Evolutionary conservation across 2,888 invertebrate genomes (phyloP).

Genomic region (Hirudinaria manillensis): DNA sequence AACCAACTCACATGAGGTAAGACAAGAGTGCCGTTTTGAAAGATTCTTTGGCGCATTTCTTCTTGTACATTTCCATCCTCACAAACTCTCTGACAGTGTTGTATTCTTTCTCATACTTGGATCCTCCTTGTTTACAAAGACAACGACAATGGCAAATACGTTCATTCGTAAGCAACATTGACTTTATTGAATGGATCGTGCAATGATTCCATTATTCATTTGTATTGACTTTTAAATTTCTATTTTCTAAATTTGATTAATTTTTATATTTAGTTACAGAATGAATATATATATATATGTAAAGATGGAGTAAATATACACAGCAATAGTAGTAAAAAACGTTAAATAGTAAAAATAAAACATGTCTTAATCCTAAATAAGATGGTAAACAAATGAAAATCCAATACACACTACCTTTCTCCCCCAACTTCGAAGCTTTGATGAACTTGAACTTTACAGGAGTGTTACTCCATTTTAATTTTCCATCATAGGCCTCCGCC

Average conservation of each 20-base stretch:
- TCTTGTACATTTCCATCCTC: slow-evolving; percentile 18
- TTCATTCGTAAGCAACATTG: too few species aligned
- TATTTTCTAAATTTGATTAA: too few species aligned
- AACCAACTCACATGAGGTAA: slow-evolving; percentile 8
- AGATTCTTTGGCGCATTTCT: slow-evolving; percentile 19
- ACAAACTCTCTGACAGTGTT: slow-evolving; percentile 19
- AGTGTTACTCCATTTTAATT: slow-evolving; percentile 23
- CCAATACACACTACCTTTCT: slow-evolving; percentile 9
- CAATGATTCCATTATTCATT: neutral
- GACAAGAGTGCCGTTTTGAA: slow-evolving; percentile 18
- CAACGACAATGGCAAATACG: too few species aligned
- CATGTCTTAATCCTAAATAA: neutral
- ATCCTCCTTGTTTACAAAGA: neutral
- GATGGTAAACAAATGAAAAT: neutral
- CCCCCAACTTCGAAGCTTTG: neutral
- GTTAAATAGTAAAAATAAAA: too few species aligned
- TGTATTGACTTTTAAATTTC: too few species aligned
- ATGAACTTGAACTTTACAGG: slow-evolving; percentile 23
- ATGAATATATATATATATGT: too few species aligned
- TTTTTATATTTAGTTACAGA: too few species aligned
- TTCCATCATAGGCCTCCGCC: neutral
- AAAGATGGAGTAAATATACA: too few species aligned
- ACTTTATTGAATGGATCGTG: too few species aligned
- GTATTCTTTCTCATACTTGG: neutral
- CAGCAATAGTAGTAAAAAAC: too few species aligned